Base-by-base conservation (phyloP, 1,140 invertebrate species). In the Trialeurodes vaporariorum region DNA sequence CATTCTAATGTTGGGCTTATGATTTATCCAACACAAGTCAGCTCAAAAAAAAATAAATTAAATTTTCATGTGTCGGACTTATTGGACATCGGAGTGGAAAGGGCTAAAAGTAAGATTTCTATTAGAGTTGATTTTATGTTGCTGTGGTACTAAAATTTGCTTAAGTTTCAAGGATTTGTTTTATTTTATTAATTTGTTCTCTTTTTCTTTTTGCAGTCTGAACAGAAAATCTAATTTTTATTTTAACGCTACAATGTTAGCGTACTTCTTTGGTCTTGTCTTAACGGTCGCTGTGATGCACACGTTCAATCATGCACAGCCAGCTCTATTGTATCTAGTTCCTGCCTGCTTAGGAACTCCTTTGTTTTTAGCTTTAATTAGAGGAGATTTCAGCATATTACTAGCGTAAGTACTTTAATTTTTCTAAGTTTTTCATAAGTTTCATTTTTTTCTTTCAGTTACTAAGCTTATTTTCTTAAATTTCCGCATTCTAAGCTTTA, bases 241-340 rank as follows among this genome's bases (percentile, higher is more conserved):
- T 77, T 99, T 98, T 80, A 90, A 94, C 75, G 84, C 91, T n/a
- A 92, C 94, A 40, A 92, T 98, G 76, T 78, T 88, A 62, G 96
- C 97, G 0, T 99, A 99, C 79, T 88, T 98, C 71, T 77, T 94
- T 71, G 98, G 98, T 12, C 81, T 99, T 61, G 78, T 98, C 71
- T 84, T 89, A 1, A 99, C 98, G 0, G 98, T 99, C 76, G 84
- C 95, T 69, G 92, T 99, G 60, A 98, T 99, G 95, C 95, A 98
- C 80, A 83, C 96, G 63, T 99, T 96, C 80, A 96, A 97, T 78
- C 95, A 98, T 81, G 96, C 96, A n/a, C 93, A 99, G 83, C 98
- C 98, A 0, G 98, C 98, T 68, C 81, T 99, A 25, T 79, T 99
- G 34, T 99, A 99, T 78, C 82, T 99, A 64, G 97, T 99, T 67